phyloP scores from a whole-genome alignment of 2,797 vertebrate genomes.

The Argyrosomus regius region DNA sequence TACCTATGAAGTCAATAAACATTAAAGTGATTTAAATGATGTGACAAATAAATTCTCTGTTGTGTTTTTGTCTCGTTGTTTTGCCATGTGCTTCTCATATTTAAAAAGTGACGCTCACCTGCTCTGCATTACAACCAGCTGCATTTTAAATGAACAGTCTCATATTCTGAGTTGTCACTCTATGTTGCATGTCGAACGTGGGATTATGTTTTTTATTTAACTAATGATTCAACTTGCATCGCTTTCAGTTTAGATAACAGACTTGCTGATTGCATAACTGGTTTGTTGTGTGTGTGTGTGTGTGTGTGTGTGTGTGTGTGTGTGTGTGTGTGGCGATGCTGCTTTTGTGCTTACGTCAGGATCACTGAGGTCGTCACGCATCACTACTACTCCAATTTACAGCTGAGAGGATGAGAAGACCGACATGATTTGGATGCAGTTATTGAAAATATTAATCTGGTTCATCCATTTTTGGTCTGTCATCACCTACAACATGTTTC shows the following conservation, averaged over 20 bases:
- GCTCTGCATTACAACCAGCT: neutral
- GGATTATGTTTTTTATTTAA: slow-evolving; percentile 16
- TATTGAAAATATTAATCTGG: slow-evolving; percentile 44
- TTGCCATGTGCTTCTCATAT: neutral
- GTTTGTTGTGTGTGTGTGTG: too few relatives aligned
- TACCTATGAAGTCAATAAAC: neutral
- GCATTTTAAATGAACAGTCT: neutral
- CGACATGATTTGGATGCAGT: slow-evolving; percentile 39
- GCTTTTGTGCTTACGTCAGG: slow-evolving; percentile 43
- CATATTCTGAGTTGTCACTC: neutral
- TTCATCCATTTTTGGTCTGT: slow-evolving; percentile 25
- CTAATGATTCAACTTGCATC: slow-evolving; percentile 6
- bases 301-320: too few relatives aligned
- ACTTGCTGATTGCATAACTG: slow-evolving; percentile 40
- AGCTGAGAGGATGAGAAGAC: slow-evolving; percentile 47
- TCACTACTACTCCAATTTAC: slow-evolving; percentile 40
- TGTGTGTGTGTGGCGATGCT: slow-evolving; percentile 16
- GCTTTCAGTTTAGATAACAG: slow-evolving; percentile 49
- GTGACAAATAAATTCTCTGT: neutral
- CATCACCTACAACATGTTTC: slow-evolving; percentile 4
- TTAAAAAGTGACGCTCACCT: neutral
- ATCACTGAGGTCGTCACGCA: slow-evolving; percentile 33
- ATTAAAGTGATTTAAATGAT: neutral
- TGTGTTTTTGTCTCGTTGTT: neutral
- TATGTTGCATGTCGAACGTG: slow-evolving; percentile 4